Evolutionary conservation across 2,888 invertebrate genomes (phyloP).

Genomic region (Lasius platythorax): DNA sequence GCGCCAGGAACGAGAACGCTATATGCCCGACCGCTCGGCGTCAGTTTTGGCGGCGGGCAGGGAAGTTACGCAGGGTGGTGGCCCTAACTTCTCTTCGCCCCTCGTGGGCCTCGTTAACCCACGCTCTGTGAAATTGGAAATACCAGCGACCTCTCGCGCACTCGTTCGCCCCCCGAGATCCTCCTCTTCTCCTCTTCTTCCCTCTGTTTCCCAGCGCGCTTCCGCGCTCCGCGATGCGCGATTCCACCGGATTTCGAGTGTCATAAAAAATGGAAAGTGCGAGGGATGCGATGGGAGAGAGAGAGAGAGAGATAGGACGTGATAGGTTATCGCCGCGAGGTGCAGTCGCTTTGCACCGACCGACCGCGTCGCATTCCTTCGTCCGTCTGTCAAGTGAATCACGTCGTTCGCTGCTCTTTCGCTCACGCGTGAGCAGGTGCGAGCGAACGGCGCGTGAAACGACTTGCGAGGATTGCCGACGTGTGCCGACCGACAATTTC

Average conservation of each 20-base stretch:
- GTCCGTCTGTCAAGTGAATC: constrained; percentile 22
- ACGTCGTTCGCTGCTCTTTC: constrained; percentile 41
- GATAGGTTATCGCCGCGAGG: constrained; percentile 67
- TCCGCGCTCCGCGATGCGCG: constrained; percentile 58
- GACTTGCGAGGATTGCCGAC: constrained; percentile 50
- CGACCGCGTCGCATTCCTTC: constrained; percentile 51
- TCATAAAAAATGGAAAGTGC: constrained; percentile 70
- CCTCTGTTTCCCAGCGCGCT: not conserved
- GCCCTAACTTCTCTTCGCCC: constrained; percentile 77
- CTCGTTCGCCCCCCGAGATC: constrained; percentile 37
- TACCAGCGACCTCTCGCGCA: constrained; percentile 76
- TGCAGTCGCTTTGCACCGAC: constrained; percentile 39
- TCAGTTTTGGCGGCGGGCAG: constrained; percentile 64
- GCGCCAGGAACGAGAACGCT: constrained; percentile 45
- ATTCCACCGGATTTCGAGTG: constrained; percentile 58
- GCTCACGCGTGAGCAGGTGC: constrained; percentile 48
- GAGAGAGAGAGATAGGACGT: not conserved
- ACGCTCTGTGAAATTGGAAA: constrained; percentile 86
- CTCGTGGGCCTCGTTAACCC: constrained; percentile 85
- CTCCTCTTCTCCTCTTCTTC: not conserved
- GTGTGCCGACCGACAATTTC: constrained; percentile 33
- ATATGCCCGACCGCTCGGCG: constrained; percentile 48
- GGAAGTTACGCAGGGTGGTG: constrained; percentile 67
- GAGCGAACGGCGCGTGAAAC: constrained; percentile 51
- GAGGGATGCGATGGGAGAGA: not conserved